phyloP scores from a whole-genome alignment of 2,888 invertebrate species.

The Cephus sareptanus region DNA sequence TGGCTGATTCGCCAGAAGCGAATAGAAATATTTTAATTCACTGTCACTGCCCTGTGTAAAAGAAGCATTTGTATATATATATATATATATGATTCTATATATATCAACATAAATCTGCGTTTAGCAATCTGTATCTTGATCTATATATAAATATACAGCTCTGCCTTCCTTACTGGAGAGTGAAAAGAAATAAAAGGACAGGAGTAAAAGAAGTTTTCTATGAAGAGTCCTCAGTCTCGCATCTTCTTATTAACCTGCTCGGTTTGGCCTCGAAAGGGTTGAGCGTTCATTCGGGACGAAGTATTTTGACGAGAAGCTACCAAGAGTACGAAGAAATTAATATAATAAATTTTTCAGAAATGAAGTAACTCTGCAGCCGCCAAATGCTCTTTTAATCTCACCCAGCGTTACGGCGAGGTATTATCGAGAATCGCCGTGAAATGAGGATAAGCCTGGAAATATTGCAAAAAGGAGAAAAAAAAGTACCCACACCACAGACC shows the following conservation, averaged over 20 bases:
- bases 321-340: slow-evolving; percentile 13
- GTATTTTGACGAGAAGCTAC: neutral
- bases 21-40: neutral
- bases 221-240: neutral
- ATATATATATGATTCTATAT: no score
- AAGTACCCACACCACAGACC: no score
- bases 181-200: neutral
- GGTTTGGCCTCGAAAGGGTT: neutral
- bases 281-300: neutral
- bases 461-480: no score
- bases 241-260: neutral
- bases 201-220: neutral
- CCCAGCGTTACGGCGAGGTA: neutral
- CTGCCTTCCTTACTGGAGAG: neutral
- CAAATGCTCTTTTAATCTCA: neutral
- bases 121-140: no score
- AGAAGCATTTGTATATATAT: no score
- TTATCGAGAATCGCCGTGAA: neutral
- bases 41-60: neutral
- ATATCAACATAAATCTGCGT: no score
- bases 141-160: no score
- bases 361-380: neutral
- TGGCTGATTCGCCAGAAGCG: neutral
- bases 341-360: slow-evolving; percentile 10
- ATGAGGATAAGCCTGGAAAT: neutral